phyloP scores from a whole-genome alignment of 1,140 invertebrate genomes.

The Nephotettix cincticeps region DNA sequence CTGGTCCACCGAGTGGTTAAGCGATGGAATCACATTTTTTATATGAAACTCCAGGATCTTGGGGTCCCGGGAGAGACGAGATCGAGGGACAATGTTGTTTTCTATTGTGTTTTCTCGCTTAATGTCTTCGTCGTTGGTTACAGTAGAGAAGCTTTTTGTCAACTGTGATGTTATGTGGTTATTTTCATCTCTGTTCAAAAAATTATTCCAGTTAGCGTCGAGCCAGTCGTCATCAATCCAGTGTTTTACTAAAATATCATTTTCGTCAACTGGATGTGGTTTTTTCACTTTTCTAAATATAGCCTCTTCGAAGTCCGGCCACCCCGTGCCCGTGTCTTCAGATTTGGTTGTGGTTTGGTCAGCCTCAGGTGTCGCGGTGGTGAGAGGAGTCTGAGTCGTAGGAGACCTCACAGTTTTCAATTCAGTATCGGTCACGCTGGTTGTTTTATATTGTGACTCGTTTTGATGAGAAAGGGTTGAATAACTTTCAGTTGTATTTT shows the following conservation, averaged over 20 bases:
- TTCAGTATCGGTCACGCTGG: no score
- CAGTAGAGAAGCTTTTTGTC: neutral
- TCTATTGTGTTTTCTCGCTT: neutral
- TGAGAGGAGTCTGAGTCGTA: no score
- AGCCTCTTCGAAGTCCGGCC: slow-evolving; percentile 3
- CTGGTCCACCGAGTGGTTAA: neutral
- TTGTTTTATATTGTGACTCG: no score
- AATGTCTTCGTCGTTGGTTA: neutral
- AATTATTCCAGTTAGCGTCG: neutral
- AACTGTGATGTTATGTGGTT: neutral
- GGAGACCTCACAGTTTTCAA: no score
- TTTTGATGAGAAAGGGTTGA: no score
- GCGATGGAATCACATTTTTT: neutral
- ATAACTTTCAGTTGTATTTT: no score
- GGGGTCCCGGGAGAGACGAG: neutral
- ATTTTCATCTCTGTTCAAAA: neutral
- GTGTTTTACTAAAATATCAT: neutral
- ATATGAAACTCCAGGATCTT: neutral
- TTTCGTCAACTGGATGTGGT: neutral
- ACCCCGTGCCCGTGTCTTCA: neutral
- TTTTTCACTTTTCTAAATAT: neutral
- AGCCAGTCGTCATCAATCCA: slow-evolving; percentile 2
- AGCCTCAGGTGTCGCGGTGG: no score
- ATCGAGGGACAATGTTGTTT: neutral
- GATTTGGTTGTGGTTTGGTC: no score